phyloP scores from a whole-genome alignment of 2,888 invertebrate species.

The Heteropelma amictum region DNA sequence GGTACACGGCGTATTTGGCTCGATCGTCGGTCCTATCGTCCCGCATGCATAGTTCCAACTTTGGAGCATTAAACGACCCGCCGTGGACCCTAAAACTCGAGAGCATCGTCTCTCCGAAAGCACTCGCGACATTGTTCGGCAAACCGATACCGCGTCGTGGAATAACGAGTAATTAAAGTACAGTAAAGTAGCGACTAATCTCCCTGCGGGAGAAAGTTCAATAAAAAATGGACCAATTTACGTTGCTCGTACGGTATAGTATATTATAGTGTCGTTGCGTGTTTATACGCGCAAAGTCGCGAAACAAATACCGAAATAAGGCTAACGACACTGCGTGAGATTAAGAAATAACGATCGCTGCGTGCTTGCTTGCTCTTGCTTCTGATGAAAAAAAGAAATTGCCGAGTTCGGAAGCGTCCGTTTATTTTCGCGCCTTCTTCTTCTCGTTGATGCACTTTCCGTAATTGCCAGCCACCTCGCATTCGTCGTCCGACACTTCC shows the following conservation, averaged over 20 bases:
- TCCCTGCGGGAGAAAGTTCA: no score
- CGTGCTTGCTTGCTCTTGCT: background rate
- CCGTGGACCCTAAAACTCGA: slow-evolving; percentile 10
- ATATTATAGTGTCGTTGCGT: no score
- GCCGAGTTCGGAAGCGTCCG: background rate
- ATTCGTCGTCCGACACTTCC: slow-evolving; percentile 39
- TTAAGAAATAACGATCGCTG: no score
- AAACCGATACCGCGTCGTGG: background rate
- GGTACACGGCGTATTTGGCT: no score
- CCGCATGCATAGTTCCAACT: no score
- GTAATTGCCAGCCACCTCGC: slow-evolving; percentile 44
- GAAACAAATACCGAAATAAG: no score
- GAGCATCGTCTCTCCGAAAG: background rate
- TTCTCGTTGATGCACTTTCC: slow-evolving; percentile 13
- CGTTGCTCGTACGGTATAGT: no score
- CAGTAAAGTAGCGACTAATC: no score
- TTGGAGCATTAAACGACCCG: background rate
- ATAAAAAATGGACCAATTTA: no score
- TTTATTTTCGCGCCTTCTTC: background rate
- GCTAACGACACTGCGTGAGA: no score
- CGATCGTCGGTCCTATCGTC: no score
- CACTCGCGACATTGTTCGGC: background rate
- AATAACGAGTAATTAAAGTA: background rate
- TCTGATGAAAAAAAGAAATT: background rate
- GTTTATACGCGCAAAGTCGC: no score